These are phyloP conservation scores for Sakesphorus luctuosus DNA, from an alignment of 2,113 vertebrate species.

Conservation along the genomic window DNA sequence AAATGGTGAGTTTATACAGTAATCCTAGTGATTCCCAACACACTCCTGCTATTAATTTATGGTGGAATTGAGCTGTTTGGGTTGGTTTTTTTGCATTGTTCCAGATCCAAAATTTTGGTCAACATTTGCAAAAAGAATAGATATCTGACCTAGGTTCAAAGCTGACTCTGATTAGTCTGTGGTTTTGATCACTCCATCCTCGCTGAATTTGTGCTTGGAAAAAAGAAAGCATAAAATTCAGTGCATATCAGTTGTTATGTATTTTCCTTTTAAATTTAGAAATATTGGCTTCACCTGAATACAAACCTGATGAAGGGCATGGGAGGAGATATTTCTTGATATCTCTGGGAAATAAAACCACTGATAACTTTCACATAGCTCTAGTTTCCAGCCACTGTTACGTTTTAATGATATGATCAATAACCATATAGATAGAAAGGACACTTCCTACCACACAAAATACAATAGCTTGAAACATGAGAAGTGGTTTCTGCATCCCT, in stretches of 20 bases:
- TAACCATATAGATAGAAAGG: conserved; percentile 52
- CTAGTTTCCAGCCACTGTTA: conserved; percentile 55
- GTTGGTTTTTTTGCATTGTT: not conserved
- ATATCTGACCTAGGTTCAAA: not conserved
- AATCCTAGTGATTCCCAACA: not conserved
- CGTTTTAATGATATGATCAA: conserved; percentile 67
- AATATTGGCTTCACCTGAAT: not conserved
- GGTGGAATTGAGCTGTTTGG: not conserved
- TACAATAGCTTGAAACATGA: conserved; percentile 51
- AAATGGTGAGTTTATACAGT: not conserved
- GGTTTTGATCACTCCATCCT: not conserved
- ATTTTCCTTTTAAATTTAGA: not conserved
- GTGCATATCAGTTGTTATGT: not conserved
- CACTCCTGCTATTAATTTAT: not conserved
- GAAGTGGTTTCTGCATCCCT: conserved; percentile 44
- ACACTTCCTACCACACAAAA: conserved; percentile 63
- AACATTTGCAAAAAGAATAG: not conserved
- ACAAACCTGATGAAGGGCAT: not conserved
- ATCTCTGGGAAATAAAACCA: conserved; percentile 39
- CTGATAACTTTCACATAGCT: conserved; percentile 1
- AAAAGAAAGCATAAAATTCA: not conserved
- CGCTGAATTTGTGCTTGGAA: not conserved
- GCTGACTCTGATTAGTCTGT: not conserved
- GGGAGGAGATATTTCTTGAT: not conserved
- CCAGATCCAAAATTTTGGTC: not conserved